A percentile compares a stretch with the other conserved stretches of the same genome.
These are phyloP conservation scores for Euura saliciscinereae DNA, from an alignment of 1,140 invertebrate species.

Conservation along the genomic window DNA sequence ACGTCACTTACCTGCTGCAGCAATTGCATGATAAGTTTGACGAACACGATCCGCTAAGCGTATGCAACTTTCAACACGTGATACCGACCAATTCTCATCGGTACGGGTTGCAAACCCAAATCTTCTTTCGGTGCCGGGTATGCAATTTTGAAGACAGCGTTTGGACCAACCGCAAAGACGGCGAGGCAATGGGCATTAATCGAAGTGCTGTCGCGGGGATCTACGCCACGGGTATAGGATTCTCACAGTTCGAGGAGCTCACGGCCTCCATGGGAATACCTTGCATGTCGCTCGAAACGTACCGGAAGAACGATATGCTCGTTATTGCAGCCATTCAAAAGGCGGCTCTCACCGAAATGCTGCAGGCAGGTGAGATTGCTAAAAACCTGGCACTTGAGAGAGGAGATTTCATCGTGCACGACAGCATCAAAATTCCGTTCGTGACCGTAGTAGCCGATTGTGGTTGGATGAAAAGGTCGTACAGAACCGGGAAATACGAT, in stretches of 20 bases:
- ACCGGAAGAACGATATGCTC: constrained; percentile 20
- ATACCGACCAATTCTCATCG: constrained; percentile 12
- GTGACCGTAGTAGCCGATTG: constrained; percentile 48
- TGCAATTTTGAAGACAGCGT: constrained; percentile 17
- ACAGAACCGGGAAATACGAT: constrained; percentile 36
- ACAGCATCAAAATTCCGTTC: constrained; percentile 35
- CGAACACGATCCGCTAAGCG: not conserved
- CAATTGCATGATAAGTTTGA: constrained; percentile 10
- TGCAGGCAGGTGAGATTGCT: constrained; percentile 38
- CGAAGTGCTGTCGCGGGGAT: constrained; percentile 20
- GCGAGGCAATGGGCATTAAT: constrained; percentile 20
- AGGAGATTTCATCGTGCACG: constrained; percentile 40
- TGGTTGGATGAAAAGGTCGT: constrained; percentile 43
- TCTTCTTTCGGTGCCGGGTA: constrained; percentile 19
- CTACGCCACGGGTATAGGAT: constrained; percentile 18
- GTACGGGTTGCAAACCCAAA: constrained; percentile 10
- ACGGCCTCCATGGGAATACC: constrained; percentile 26
- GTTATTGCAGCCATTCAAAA: constrained; percentile 24
- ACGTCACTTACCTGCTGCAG: constrained; percentile 21
- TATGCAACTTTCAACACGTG: not conserved
- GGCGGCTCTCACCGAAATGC: constrained; percentile 27
- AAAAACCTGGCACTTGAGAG: constrained; percentile 32
- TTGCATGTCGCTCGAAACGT: constrained; percentile 27
- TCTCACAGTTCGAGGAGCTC: constrained; percentile 15
- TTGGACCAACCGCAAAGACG: constrained; percentile 10